These are phyloP conservation scores for Drosophila pseudotakahashii DNA, from an alignment of 2,888 invertebrate genomes.

Conservation along the genomic window DNA sequence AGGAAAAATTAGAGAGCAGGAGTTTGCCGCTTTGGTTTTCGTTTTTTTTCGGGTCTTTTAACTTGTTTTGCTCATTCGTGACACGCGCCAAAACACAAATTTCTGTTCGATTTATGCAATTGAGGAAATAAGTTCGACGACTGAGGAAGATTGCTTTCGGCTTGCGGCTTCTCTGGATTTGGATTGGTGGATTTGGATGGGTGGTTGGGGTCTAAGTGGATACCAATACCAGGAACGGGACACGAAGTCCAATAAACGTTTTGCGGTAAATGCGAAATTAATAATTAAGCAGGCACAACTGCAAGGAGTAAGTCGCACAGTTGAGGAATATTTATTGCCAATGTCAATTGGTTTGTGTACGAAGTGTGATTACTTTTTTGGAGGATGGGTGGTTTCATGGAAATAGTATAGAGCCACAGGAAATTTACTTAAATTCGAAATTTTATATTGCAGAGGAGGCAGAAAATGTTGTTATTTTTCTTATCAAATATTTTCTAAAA, in stretches of 20 bases:
- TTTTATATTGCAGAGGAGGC: no score
- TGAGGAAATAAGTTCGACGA: slow-evolving; percentile 66
- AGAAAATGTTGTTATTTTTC: no score
- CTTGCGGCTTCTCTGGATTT: slow-evolving; percentile 29
- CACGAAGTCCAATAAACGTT: slow-evolving; percentile 64
- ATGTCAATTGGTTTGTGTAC: slow-evolving; percentile 50
- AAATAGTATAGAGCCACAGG: background rate
- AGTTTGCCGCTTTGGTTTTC: slow-evolving; percentile 37
- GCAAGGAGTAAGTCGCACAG: slow-evolving; percentile 6
- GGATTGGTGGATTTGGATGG: slow-evolving; percentile 4
- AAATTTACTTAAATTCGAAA: no score
- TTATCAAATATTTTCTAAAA: no score
- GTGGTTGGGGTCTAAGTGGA: slow-evolving; percentile 15
- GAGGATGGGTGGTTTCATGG: background rate
- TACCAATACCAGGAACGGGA: slow-evolving; percentile 2
- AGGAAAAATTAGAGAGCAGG: slow-evolving; percentile 44
- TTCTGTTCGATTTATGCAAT: slow-evolving; percentile 78
- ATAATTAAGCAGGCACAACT: slow-evolving; percentile 67
- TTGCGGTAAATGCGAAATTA: slow-evolving; percentile 79
- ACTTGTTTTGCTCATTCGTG: slow-evolving; percentile 66
- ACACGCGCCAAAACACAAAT: slow-evolving; percentile 77
- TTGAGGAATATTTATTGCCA: slow-evolving; percentile 40
- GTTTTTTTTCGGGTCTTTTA: slow-evolving; percentile 38
- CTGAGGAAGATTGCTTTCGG: slow-evolving; percentile 47
- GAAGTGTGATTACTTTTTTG: slow-evolving; percentile 41